These are phyloP conservation scores for Seriola quinqueradiata DNA, from an alignment of 2,113 vertebrate genomes.

Conservation along the genomic window DNA sequence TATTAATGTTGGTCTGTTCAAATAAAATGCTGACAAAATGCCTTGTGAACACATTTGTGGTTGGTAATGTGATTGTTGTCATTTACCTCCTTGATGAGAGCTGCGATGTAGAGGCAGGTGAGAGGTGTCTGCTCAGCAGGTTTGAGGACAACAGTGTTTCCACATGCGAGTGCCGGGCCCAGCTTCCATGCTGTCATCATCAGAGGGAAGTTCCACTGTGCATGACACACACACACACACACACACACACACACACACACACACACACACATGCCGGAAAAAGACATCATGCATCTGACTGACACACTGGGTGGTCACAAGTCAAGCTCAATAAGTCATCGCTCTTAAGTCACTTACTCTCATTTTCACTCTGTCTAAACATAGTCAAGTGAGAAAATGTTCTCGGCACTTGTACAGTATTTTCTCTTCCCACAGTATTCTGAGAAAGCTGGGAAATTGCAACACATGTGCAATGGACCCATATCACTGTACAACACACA, in stretches of 20 bases:
- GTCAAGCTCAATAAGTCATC: slow-evolving; percentile 78
- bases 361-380: slow-evolving; percentile 80
- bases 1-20: slow-evolving; percentile 8
- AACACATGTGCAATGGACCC: slow-evolving; percentile 79
- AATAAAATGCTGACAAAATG: background rate
- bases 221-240: slow-evolving; percentile 37
- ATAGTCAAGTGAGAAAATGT: slow-evolving; percentile 78
- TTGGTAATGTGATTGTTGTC: background rate
- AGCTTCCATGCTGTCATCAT: slow-evolving; percentile 99
- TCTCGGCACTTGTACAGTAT: slow-evolving; percentile 71
- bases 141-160: slow-evolving; percentile 97
- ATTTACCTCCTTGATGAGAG: slow-evolving; percentile 96
- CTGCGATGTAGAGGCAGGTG: slow-evolving; percentile 95
- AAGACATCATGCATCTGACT: slow-evolving; percentile 71
- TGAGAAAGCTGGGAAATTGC: slow-evolving; percentile 80
- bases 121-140: slow-evolving; percentile 98
- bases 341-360: slow-evolving; percentile 77
- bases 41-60: slow-evolving; percentile 3
- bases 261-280: slow-evolving; percentile 41
- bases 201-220: slow-evolving; percentile 99
- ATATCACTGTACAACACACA: slow-evolving; percentile 76
- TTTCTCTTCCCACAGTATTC: slow-evolving; percentile 79
- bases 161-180: slow-evolving; percentile 95
- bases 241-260: slow-evolving; percentile 31
- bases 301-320: slow-evolving; percentile 79